phyloP scores from a whole-genome alignment of 2,888 invertebrate species.

The Cryptocephalus moraei region DNA sequence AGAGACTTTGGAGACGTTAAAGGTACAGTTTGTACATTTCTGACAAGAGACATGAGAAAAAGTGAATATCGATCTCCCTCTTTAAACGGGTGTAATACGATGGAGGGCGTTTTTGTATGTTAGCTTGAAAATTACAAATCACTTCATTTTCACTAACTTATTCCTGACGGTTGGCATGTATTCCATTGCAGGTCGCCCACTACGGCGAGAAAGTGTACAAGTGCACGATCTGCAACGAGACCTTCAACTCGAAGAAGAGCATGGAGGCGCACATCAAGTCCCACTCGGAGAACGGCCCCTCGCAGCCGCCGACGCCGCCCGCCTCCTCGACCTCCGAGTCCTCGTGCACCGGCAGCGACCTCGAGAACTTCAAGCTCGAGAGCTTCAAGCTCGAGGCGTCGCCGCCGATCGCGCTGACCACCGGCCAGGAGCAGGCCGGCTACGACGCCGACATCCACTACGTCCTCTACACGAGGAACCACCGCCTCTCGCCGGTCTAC shows the following conservation, averaged over 20 bases:
- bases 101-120: no score
- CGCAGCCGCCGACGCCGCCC: conserved; percentile 34
- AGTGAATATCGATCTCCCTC: no score
- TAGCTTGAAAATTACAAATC: no score
- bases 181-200: conserved; percentile 56
- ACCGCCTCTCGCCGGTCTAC: conserved; percentile 22
- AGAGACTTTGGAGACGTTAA: no score
- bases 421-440: conserved; percentile 21
- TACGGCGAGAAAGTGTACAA: conserved; percentile 88
- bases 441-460: conserved; percentile 31
- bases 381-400: conserved; percentile 35
- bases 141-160: no score
- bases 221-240: conserved; percentile 84
- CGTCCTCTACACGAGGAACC: conserved; percentile 26
- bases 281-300: conserved; percentile 52
- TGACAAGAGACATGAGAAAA: no score
- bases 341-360: conserved; percentile 36
- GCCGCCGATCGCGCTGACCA: conserved; percentile 13
- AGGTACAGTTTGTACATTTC: no score
- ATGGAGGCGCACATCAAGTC: conserved; percentile 83
- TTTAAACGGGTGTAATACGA: no score
- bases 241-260: conserved; percentile 81
- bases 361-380: conserved; percentile 43
- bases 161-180: neutral
- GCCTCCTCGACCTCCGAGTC: conserved; percentile 17